Base-by-base conservation (phyloP, 1,140 invertebrate genomes). In the Diorhabda elongata region DNA sequence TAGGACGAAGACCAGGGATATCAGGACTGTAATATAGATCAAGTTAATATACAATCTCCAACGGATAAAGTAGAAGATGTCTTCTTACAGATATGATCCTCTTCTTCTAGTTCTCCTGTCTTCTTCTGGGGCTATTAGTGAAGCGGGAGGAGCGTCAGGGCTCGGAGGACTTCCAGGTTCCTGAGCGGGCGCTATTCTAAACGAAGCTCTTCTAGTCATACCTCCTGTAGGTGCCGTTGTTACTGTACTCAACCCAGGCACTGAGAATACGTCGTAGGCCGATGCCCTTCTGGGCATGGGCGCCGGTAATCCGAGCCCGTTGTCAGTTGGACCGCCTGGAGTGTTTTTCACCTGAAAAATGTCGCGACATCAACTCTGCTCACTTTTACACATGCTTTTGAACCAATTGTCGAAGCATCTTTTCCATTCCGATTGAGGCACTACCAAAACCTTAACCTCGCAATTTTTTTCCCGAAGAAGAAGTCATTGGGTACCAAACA, bases 41-140 rank as follows among this genome's bases (percentile, higher is more conserved):
- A 26, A 26, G 26, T 26, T 2, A 26, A 26, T 26, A 26, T 26
- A 26, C 26, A 26, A 26, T 26, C 26, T 26, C 26, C 26, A 26
- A 26, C 26, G 26, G 26, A 26, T 26, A 26, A 26, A 26, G 26
- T n/a, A 9, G 8, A 58, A 58, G 56, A 67, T 56, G 42, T 43
- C 4, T 63, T 89, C 90, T 90, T 81, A 93, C 91, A 93, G 81
- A 79, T 92, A 90, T 43, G 91, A 92, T 43, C 89, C 90, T 59
- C 90, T 85, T 78, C 91, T 86, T 62, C 90, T 85, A 44, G 86
- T 87, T n/a, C 90, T 85, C 60, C 90, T 79, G 64, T 92, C 91
- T 62, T 92, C 91, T 69, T 92, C 91, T 5, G 83, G 83, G 43
- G 78, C 70, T 2, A 89, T 85, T 58, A 86, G 86, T 81, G 78